Base-by-base conservation (phyloP, 2,113 vertebrate genomes). In the Cranoglanis bouderius region DNA sequence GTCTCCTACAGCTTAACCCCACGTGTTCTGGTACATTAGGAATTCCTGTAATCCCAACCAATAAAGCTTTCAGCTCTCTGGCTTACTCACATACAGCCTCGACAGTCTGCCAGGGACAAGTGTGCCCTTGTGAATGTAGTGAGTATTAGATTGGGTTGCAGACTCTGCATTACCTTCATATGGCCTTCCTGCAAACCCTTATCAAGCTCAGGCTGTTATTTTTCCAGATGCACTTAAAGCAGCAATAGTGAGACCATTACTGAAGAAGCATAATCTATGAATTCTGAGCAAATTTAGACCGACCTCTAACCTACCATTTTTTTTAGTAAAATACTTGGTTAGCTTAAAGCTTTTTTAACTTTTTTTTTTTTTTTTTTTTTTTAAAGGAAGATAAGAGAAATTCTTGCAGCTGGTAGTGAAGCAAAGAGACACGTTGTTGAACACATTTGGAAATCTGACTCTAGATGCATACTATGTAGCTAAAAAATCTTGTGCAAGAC, bases 41-140 rank as follows among this genome's bases (percentile, higher is more conserved):
- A 88, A 87, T 92, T 88, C 24, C 75, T 87, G 88, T 88, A 91
- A 90, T 90, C 82, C 84, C 8, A 18, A 81, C 57, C 85, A 90
- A 82, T 86, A 89, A 91, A 53, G 38, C 72, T 85, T 74, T 49
- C 49, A 65, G 70, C 75, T 63, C 57, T 81, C 13, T 40, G 80
- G 89, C 91, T 90, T 88, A 86, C 46, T 35, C 78, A 74, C 87
- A 81, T 32, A 80, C 70, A 83, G 55, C 59, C 85, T 63, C 72
- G 87, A 87, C 87, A 89, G 89, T 70, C 80, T 80, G 26, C 38
- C 19, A 12, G 24, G 40, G 24, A 49, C 1, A 43, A 78, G 12
- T 49, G 72, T 26, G 21, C 24, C 7, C 21, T 43, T 26, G 72
- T 43, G 74, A 75, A 75, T 46, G 38, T 21, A 43, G 74, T 12